These are phyloP conservation scores for Agelaius tricolor DNA, from an alignment of 2,113 vertebrate species.

Conservation along the genomic window DNA sequence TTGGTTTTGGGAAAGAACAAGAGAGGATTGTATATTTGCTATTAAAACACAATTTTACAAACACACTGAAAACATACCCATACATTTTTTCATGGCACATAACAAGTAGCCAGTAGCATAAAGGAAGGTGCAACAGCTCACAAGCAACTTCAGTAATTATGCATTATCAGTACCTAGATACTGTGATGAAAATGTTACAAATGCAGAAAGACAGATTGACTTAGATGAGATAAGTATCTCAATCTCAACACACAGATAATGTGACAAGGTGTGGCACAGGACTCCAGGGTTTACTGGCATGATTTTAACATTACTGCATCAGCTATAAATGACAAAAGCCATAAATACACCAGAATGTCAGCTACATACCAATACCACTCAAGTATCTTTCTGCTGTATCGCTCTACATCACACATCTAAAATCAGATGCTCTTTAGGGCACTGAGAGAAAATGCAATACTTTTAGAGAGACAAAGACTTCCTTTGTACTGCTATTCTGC, in stretches of 20 bases:
- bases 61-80: neutral
- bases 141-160: neutral
- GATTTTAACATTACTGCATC: neutral
- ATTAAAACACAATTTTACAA: neutral
- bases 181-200: neutral
- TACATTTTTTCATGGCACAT: neutral
- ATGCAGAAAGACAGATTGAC: neutral
- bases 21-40: neutral
- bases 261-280: neutral
- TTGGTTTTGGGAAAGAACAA: neutral
- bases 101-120: neutral
- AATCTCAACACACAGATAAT: neutral
- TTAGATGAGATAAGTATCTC: neutral
- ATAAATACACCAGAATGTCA: neutral
- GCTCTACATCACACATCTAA: neutral
- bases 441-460: neutral
- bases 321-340: neutral
- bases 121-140: neutral
- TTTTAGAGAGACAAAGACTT: neutral
- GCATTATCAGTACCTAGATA: neutral
- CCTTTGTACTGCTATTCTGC: neutral
- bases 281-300: neutral
- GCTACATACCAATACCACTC: neutral
- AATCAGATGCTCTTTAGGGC: neutral
- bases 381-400: neutral